phyloP scores from a whole-genome alignment of 2,113 vertebrate genomes.

The Cyphomyrus discorhynchus region DNA sequence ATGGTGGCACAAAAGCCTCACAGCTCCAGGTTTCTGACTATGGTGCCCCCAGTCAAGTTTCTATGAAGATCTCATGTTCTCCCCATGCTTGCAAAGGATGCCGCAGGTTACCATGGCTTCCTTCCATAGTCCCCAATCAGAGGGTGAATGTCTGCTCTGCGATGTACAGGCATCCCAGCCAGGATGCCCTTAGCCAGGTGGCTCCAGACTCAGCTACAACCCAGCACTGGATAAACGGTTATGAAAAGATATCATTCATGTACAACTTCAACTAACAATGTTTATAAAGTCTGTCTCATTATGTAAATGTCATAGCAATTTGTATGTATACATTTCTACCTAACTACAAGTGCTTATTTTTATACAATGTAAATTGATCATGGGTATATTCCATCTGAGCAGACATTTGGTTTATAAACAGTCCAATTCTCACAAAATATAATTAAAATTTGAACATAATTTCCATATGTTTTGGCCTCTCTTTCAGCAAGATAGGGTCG shows the following conservation, averaged over 20 bases:
- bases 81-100: background rate
- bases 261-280: background rate
- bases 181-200: background rate
- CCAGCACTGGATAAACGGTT: background rate
- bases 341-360: background rate
- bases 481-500: background rate
- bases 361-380: background rate
- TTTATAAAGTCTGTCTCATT: background rate
- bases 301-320: background rate
- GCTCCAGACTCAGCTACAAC: background rate
- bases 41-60: background rate
- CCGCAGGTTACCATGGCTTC: background rate
- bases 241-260: background rate
- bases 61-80: background rate
- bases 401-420: background rate
- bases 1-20: background rate
- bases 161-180: background rate
- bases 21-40: background rate
- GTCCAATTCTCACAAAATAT: background rate
- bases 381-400: background rate
- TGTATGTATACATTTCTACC: background rate
- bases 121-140: background rate
- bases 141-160: background rate
- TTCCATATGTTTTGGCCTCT: background rate
- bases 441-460: background rate